A percentile compares a stretch with the other conserved stretches of the same genome.
phyloP scores from a whole-genome alignment of 2,888 invertebrate genomes.

The Metacarcinus magister region DNA sequence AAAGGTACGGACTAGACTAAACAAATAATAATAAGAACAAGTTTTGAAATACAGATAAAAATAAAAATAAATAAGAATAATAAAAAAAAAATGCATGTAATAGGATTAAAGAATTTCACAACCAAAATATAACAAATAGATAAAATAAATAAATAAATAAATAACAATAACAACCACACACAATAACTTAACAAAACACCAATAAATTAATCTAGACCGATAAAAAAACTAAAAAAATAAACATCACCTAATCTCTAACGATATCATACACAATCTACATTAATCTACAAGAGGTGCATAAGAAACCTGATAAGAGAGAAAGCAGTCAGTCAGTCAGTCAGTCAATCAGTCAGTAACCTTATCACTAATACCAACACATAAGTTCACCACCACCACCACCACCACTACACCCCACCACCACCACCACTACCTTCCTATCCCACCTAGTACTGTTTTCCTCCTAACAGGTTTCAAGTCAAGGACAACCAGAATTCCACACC shows the following conservation, averaged over 20 bases:
- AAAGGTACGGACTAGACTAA: not conserved
- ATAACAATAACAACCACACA: not conserved
- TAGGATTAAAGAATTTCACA: too few species aligned
- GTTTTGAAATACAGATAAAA: not conserved
- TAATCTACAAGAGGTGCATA: slow-evolving; percentile 10
- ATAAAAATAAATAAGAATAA: too few species aligned
- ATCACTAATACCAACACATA: not conserved
- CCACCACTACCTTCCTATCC: not conserved
- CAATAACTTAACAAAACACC: not conserved
- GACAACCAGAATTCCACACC: not conserved
- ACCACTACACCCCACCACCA: not conserved
- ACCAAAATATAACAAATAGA: too few species aligned
- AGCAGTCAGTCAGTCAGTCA: too few species aligned
- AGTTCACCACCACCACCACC: not conserved
- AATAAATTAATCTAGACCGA: not conserved
- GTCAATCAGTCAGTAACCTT: not conserved
- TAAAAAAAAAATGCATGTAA: too few species aligned
- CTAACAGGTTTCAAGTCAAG: not conserved
- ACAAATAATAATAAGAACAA: not conserved
- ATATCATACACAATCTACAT: not conserved
- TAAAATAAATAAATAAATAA: too few species aligned
- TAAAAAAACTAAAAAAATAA: not conserved
- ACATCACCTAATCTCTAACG: not conserved
- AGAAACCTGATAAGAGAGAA: not conserved
- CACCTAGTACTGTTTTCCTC: not conserved